phyloP scores from a whole-genome alignment of 2,113 vertebrate species.

The Leptobrachium ailaonicum region DNA sequence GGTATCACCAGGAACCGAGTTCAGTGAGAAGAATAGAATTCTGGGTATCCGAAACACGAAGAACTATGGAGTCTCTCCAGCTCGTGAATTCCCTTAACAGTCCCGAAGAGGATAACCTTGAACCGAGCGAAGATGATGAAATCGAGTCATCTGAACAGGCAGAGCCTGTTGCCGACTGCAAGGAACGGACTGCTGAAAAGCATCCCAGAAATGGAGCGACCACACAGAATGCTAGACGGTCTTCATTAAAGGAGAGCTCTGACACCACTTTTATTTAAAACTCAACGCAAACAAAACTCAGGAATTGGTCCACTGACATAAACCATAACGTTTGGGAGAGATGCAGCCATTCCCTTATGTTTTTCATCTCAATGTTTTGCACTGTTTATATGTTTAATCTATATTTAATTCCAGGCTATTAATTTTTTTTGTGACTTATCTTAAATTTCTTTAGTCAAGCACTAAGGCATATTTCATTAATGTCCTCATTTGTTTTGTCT shows the following conservation, averaged over 20 bases:
- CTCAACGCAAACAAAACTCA: slow-evolving; percentile 63
- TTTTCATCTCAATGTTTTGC: slow-evolving; percentile 75
- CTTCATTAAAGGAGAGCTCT: slow-evolving; percentile 54
- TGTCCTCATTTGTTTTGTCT: not conserved
- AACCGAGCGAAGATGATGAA: slow-evolving; percentile 81
- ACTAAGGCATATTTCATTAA: slow-evolving; percentile 32
- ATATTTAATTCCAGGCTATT: slow-evolving; percentile 70
- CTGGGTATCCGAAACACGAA: slow-evolving; percentile 90
- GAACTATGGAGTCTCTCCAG: slow-evolving; percentile 93
- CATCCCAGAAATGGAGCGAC: slow-evolving; percentile 50
- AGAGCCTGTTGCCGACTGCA: slow-evolving; percentile 62
- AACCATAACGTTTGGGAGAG: slow-evolving; percentile 62
- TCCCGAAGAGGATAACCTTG: slow-evolving; percentile 81
- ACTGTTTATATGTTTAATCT: slow-evolving; percentile 67
- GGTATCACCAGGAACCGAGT: slow-evolving; percentile 86
- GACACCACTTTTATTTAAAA: slow-evolving; percentile 55
- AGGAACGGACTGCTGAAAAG: slow-evolving; percentile 65
- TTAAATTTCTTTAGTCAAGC: slow-evolving; percentile 59
- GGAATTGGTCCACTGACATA: slow-evolving; percentile 59
- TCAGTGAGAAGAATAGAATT: slow-evolving; percentile 93
- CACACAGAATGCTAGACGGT: slow-evolving; percentile 50
- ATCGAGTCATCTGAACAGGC: slow-evolving; percentile 70
- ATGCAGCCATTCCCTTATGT: slow-evolving; percentile 62
- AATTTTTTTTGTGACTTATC: slow-evolving; percentile 65
- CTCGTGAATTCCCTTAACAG: slow-evolving; percentile 85